Conservation (phyloP, 2,113 vertebrate genomes). For the Eonycteris spelaea region DNA sequence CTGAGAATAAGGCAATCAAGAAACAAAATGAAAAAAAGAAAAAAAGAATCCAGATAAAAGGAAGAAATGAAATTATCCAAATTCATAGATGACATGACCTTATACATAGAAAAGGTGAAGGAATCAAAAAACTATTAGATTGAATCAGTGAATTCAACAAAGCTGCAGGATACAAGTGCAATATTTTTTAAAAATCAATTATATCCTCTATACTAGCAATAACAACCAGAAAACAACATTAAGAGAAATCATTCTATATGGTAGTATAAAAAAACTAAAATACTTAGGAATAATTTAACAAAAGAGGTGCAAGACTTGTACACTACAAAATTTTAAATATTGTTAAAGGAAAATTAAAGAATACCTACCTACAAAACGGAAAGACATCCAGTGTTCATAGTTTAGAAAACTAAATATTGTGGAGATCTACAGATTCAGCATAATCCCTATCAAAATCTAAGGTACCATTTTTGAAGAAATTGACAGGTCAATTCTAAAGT, state of each 20-base stretch:
- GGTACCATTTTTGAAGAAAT: background rate
- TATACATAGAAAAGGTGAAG: background rate
- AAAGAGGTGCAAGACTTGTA: background rate
- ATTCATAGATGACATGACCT: background rate
- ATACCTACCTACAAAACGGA: background rate
- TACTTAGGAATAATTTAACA: background rate
- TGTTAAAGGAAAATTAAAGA: background rate
- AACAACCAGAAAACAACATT: background rate
- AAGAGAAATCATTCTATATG: background rate
- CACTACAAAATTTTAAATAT: background rate
- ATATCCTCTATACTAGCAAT: background rate
- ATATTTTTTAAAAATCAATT: background rate
- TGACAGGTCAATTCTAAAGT: background rate
- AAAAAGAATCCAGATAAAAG: background rate
- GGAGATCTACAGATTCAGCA: background rate
- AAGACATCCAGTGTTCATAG: background rate
- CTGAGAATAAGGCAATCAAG: background rate
- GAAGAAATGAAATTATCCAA: background rate
- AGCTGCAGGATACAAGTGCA: background rate
- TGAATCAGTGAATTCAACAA: background rate
- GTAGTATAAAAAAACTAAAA: background rate
- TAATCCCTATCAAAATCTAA: background rate
- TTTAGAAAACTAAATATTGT: background rate
- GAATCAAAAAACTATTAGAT: background rate
- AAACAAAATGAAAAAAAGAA: background rate